Conservation (phyloP, 2,888 invertebrate genomes). For the Scotopteryx bipunctaria region DNA sequence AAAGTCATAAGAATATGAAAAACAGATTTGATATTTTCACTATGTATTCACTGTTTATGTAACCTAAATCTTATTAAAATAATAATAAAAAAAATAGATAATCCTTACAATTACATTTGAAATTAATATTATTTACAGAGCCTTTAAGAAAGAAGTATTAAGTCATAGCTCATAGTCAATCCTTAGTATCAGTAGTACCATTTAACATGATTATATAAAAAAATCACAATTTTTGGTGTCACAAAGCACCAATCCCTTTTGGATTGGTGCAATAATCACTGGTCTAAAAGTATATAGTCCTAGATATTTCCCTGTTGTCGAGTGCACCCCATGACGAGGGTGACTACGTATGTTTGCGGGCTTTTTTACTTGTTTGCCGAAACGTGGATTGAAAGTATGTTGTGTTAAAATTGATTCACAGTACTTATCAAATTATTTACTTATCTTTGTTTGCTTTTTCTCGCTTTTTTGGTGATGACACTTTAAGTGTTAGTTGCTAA, state of each 20-base stretch:
- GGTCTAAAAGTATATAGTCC: slow-evolving; percentile 5
- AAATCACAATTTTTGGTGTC: too few species aligned
- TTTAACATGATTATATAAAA: too few species aligned
- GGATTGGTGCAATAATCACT: background rate
- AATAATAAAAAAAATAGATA: too few species aligned
- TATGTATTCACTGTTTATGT: too few species aligned
- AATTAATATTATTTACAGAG: too few species aligned
- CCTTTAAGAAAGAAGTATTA: too few species aligned
- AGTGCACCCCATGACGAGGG: slow-evolving; percentile 32
- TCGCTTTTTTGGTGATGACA: background rate
- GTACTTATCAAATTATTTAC: slow-evolving; percentile 18
- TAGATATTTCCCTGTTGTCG: slow-evolving; percentile 10
- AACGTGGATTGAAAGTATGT: slow-evolving; percentile 27
- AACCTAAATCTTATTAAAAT: too few species aligned
- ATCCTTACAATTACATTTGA: too few species aligned
- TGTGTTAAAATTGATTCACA: slow-evolving; percentile 25
- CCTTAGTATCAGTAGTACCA: too few species aligned
- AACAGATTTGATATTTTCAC: too few species aligned
- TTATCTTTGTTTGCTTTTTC: slow-evolving; percentile 16
- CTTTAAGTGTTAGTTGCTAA: background rate
- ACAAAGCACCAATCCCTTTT: background rate
- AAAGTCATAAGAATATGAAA: background rate
- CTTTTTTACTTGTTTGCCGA: slow-evolving; percentile 30
- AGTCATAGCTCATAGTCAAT: too few species aligned
- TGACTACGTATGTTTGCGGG: slow-evolving; percentile 36